Conservation (phyloP, 2,797 vertebrate genomes). For the Pangasius sanitwongsei region DNA sequence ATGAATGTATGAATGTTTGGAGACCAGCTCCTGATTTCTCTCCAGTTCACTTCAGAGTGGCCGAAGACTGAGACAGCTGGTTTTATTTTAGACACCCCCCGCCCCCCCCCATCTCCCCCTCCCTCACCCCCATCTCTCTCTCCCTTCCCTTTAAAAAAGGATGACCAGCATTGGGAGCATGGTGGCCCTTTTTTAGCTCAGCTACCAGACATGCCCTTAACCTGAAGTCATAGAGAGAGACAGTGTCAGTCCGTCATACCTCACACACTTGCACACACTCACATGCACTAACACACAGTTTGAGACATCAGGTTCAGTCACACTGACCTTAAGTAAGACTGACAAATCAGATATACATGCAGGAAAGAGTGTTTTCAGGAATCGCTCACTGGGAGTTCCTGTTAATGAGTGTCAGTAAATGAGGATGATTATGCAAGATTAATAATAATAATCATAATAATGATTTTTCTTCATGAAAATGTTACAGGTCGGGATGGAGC, state of each 20-base stretch:
- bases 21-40: constrained; percentile 85
- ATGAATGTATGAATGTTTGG: constrained; percentile 60
- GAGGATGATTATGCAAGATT: background rate
- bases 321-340: background rate
- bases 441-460: background rate
- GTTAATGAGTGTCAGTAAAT: background rate
- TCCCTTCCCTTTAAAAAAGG: constrained; percentile 39
- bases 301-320: background rate
- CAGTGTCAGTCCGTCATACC: constrained; percentile 38
- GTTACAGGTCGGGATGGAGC: background rate
- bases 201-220: constrained; percentile 79
- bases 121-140: constrained; percentile 42
- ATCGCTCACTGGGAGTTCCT: background rate
- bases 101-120: constrained; percentile 39
- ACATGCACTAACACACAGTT: constrained; percentile 23
- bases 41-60: constrained; percentile 68
- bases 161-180: constrained; percentile 40
- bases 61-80: constrained; percentile 78
- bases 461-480: background rate
- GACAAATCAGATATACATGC: background rate
- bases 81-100: constrained; percentile 81
- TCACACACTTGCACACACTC: constrained; percentile 35
- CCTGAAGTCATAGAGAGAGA: constrained; percentile 72
- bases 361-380: background rate
- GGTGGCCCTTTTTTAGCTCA: constrained; percentile 80